Evolutionary conservation across 1,140 invertebrate species (phyloP), one percentile per base, ranked within the genome.

Genomic region (Batillaria attramentaria): DNA sequence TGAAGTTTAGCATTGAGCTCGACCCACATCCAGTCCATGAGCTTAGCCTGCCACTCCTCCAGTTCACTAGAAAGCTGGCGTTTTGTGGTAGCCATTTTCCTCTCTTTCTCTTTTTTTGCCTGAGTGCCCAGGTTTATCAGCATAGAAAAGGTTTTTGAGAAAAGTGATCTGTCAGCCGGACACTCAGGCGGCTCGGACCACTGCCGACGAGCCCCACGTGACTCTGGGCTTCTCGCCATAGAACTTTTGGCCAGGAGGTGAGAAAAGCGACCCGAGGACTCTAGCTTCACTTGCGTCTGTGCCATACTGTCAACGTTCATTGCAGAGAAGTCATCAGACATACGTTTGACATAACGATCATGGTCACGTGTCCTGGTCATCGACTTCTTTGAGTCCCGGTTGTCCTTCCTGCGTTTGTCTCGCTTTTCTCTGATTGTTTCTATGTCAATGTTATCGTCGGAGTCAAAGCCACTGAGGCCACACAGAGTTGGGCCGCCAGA

Each of bases 21-120:
- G 81, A 97, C 87, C 97, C 97, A 98, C 78, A 97, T 95, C 80
- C 96, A 91, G 91, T 97, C 96, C 90, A 96, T 96, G 13, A 96
- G 89, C 90, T 96, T 95, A 80, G 95, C 96, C 88, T 97, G 95
- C 95, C 95, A 97, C 62, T 95, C 90, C 69, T 95, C 93, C 87
- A 97, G 95, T 89, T 97, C 96, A 80, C 93, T 92, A 83, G 95
- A 96, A 85, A 95, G 93, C 93, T 96, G 92, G 35, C 90, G 78
- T 60, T 85, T 86, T 75, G 84, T 83, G 66, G 81, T 77, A 65
- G 80, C 75, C 78, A 78, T 77, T 79, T 79, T 85, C 79, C 78
- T 83, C 37, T 89, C 88, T 73, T 88, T 90, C 35, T 89, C 86
- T 57, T 88, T 94, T 62, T 94, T 94, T 1, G 92, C 82, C 39